Conservation (phyloP, 2,797 vertebrate genomes). For the Hemibagrus guttatus region DNA sequence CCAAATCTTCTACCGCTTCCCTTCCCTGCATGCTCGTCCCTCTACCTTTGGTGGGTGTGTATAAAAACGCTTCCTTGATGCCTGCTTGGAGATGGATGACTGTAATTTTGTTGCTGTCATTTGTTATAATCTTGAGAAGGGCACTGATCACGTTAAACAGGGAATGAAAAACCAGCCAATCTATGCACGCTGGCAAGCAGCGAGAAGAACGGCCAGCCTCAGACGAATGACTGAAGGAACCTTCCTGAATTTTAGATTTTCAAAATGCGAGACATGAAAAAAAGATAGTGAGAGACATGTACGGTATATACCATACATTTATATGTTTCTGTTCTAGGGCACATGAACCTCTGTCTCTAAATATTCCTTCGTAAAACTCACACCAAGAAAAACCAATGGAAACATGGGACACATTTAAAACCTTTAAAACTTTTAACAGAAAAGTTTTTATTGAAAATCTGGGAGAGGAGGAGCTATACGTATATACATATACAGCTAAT, state of each 20-base stretch:
- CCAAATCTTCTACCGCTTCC: neutral
- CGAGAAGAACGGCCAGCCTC: conserved; percentile 43
- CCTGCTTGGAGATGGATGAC: conserved; percentile 68
- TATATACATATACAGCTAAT: too few relatives aligned
- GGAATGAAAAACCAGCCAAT: conserved; percentile 68
- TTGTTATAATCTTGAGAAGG: conserved; percentile 70
- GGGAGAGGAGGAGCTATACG: neutral
- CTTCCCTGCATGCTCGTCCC: neutral
- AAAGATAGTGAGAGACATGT: neutral
- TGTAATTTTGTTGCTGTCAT: conserved; percentile 76
- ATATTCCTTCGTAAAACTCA: too few relatives aligned
- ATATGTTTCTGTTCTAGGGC: neutral
- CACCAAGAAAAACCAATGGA: neutral
- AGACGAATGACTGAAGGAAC: conserved; percentile 36
- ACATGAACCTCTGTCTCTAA: neutral
- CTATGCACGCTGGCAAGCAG: conserved; percentile 61
- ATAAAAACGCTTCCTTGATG: conserved; percentile 41
- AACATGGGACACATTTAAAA: too few relatives aligned
- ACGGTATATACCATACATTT: neutral
- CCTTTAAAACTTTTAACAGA: neutral
- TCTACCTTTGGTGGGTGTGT: conserved; percentile 34
- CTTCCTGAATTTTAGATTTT: conserved; percentile 34
- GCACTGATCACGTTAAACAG: conserved; percentile 71
- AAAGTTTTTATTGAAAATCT: neutral
- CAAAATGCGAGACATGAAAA: conserved; percentile 15